These are phyloP conservation scores for Hemibagrus wyckioides DNA, from an alignment of 2,113 vertebrate species.

Conservation along the genomic window DNA sequence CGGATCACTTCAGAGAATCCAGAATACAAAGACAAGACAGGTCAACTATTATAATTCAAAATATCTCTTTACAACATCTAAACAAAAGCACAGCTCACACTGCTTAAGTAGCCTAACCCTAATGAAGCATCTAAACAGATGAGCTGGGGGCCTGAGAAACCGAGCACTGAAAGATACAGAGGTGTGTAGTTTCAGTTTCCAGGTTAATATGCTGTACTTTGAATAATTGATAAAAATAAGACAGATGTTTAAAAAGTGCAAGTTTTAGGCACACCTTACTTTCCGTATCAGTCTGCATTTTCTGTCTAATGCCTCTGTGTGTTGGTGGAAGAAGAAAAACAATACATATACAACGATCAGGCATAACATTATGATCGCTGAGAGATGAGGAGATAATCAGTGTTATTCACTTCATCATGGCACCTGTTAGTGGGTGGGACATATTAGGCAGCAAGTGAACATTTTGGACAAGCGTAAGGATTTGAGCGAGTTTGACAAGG, in stretches of 20 bases:
- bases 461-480: too few species aligned
- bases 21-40: not conserved
- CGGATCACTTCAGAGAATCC: not conserved
- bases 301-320: not conserved
- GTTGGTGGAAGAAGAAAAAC: not conserved
- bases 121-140: not conserved
- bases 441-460: too few species aligned
- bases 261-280: not conserved
- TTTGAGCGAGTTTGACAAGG: too few species aligned
- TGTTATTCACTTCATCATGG: too few species aligned
- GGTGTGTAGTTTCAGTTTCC: not conserved
- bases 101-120: not conserved
- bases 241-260: not conserved
- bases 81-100: not conserved
- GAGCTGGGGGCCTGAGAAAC: not conserved
- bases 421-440: too few species aligned
- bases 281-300: not conserved
- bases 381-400: too few species aligned
- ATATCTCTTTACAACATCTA: not conserved
- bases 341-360: not conserved
- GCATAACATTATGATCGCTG: not conserved
- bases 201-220: not conserved
- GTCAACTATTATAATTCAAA: not conserved
- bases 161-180: not conserved
- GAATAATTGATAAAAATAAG: not conserved